phyloP scores from a whole-genome alignment of 2,888 invertebrate species.

The Drosophila ezoana region DNA sequence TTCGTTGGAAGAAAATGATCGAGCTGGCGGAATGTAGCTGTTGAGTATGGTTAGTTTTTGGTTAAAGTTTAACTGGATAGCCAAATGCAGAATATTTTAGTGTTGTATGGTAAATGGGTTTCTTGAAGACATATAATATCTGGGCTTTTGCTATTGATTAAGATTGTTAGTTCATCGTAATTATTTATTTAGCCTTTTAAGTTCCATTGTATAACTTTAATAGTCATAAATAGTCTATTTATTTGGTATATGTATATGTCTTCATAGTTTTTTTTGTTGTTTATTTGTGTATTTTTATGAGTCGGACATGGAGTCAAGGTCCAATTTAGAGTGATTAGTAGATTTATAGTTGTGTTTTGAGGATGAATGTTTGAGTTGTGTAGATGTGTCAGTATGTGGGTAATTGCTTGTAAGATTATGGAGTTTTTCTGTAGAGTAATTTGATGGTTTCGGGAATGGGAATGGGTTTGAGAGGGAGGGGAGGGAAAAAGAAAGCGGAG shows the following conservation, averaged over 20 bases:
- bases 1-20: background rate
- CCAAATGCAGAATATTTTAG: conserved; percentile 1
- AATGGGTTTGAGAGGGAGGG: too few species aligned
- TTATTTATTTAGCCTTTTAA: background rate
- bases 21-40: background rate
- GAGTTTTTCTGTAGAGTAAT: too few species aligned
- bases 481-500: too few species aligned
- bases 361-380: too few species aligned
- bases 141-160: background rate
- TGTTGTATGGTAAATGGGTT: background rate
- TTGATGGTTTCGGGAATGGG: too few species aligned
- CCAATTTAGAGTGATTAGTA: too few species aligned
- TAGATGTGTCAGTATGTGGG: too few species aligned
- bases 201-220: conserved; percentile 1
- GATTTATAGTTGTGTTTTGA: too few species aligned
- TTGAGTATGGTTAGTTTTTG: background rate
- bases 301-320: too few species aligned
- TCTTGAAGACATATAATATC: conserved; percentile 3
- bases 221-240: background rate
- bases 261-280: too few species aligned
- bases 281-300: too few species aligned
- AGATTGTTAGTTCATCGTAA: conserved; percentile 1
- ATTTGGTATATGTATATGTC: background rate
- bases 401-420: too few species aligned
- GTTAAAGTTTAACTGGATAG: background rate